Evolutionary conservation across 2,888 invertebrate species (phyloP).

Genomic region (Sicus ferrugineus): DNA sequence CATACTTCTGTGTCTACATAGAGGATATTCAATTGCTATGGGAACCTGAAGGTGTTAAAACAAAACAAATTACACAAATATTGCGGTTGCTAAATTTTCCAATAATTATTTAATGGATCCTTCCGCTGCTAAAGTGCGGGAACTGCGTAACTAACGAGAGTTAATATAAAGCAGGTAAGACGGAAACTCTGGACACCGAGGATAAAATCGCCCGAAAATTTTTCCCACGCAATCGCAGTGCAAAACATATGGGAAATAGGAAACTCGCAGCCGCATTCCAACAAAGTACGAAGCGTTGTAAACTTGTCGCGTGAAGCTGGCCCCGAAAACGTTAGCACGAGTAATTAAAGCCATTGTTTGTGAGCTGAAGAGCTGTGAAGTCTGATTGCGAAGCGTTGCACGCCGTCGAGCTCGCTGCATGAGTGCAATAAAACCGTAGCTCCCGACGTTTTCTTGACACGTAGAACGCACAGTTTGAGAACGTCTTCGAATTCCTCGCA

Average conservation of each 20-base stretch:
- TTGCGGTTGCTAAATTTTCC: too few relatives aligned
- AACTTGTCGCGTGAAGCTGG: slow-evolving; percentile 14
- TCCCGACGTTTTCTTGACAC: slow-evolving; percentile 29
- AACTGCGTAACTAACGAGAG: slow-evolving; percentile 24
- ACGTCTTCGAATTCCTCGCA: not conserved
- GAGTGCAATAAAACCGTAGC: slow-evolving; percentile 44
- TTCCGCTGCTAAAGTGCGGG: not conserved
- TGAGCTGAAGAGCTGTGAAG: not conserved
- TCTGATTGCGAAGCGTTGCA: slow-evolving; percentile 18
- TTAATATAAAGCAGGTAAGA: slow-evolving; percentile 19
- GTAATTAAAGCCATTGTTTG: slow-evolving; percentile 43
- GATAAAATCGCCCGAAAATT: not conserved
- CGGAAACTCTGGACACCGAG: not conserved
- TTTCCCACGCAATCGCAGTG: slow-evolving; percentile 20
- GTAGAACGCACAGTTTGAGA: not conserved
- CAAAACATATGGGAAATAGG: slow-evolving; percentile 24
- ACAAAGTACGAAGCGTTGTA: too few relatives aligned
- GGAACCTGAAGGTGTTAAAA: too few relatives aligned
- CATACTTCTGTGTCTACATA: too few relatives aligned
- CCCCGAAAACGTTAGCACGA: slow-evolving; percentile 14
- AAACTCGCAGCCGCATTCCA: not conserved
- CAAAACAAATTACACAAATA: not conserved
- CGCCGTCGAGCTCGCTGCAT: slow-evolving; percentile 43
- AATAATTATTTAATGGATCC: too few relatives aligned
- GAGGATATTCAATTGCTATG: too few relatives aligned